Base-by-base conservation (phyloP, 1,140 invertebrate genomes). In the Lordiphosa collinella region DNA sequence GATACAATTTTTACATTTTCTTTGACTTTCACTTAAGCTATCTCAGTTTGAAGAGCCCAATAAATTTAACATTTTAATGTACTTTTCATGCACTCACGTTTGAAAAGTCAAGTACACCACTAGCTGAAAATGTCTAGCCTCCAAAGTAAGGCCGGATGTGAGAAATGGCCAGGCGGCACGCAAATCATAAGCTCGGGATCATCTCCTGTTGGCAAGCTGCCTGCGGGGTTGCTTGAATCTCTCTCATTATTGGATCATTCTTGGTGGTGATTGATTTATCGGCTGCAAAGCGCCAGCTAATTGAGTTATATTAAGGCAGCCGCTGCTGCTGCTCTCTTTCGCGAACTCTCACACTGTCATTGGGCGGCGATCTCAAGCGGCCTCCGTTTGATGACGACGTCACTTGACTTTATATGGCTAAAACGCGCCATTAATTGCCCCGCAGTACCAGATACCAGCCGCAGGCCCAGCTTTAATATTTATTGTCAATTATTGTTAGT, bases 401-500 rank as follows among this genome's bases (percentile, higher is more conserved):
- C 36, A 35, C 29, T 29, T 41, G 43, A 55, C 71, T 66, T 68
- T 82, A 82, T 82, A 84, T 82, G 76, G 76, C 72, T 76, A 76
- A 82, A 76, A 82, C 58, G 76, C 71, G 76, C 78, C 76, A 76
- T 82, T 84, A 82, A 82, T 82, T 82, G 72, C 66, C 35, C 50
- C 54, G 32, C 18, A n/a, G 36, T 29, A 61, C 41, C 18, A 59
- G 47, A 50, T 60, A 50, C 16, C 50, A 35, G 62, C 31, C 46
- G 40, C 63, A 67, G 14, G 18, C 60, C 41, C 49, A 18, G 76
- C 70, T 84, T 76, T 76, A 76, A 82, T 72, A 82, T 84, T 72
- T 84, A 84, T 82, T 82, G 76, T 84, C 76, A 82, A 82, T 82
- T 82, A 82, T 82, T 84, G 76, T 60, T 72, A 78, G 56, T 72